Percentiles rank a stretch among this genome's conserved stretches.
phyloP scores from a whole-genome alignment of 2,888 invertebrate genomes.

The Orchestes rusci region DNA sequence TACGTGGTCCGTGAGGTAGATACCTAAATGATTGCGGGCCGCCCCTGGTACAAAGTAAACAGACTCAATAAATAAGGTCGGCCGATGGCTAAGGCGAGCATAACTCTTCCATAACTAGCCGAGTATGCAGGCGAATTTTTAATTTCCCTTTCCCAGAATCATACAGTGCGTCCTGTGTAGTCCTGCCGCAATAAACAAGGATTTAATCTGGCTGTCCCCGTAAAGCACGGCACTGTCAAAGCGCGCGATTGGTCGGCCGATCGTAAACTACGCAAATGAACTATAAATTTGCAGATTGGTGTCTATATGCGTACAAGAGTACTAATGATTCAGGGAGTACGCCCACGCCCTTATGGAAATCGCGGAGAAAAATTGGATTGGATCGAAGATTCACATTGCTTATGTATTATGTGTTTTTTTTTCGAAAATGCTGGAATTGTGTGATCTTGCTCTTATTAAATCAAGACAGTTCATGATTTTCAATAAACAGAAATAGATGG shows the following conservation, averaged over 20 bases:
- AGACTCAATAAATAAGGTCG: slow-evolving; percentile 22
- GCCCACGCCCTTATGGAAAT: slow-evolving; percentile 14
- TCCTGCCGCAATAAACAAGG: slow-evolving; percentile 29
- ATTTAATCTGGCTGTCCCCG: slow-evolving; percentile 30
- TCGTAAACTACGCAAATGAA: slow-evolving; percentile 25
- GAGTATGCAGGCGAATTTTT: slow-evolving; percentile 22
- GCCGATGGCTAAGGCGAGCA: slow-evolving; percentile 1
- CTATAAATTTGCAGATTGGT: slow-evolving; percentile 23
- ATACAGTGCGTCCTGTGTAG: slow-evolving; percentile 21
- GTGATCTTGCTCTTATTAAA: too few species aligned
- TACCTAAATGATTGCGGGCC: too few species aligned
- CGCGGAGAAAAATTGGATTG: too few species aligned
- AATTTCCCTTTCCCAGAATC: slow-evolving; percentile 29
- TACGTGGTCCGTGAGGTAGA: too few species aligned
- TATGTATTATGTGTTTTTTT: too few species aligned
- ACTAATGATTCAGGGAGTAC: slow-evolving; percentile 21
- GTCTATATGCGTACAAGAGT: slow-evolving; percentile 18
- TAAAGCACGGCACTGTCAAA: slow-evolving; percentile 29
- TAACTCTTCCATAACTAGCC: slow-evolving; percentile 24
- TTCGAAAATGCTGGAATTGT: too few species aligned
- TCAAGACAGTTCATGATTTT: too few species aligned
- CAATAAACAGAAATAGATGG: too few species aligned
- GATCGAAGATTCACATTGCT: too few species aligned
- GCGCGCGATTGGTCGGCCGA: slow-evolving; percentile 28
- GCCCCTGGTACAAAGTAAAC: slow-evolving; percentile 18